phyloP scores from a whole-genome alignment of 35 echinoderm and acorn worm species.

The Lytechinus variegatus region DNA sequence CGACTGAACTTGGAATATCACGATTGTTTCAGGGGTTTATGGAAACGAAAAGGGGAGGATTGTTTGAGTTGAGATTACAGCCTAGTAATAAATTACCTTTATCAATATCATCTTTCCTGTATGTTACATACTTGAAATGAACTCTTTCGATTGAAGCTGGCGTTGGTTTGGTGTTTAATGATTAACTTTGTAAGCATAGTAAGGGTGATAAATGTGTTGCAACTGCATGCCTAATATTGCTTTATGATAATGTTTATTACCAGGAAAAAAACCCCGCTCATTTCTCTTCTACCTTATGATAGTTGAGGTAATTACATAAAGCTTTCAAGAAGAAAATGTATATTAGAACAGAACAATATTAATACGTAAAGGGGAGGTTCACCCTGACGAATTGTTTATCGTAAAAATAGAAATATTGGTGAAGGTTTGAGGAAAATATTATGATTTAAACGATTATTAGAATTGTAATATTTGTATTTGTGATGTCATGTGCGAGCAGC shows the following conservation, averaged over 20 bases:
- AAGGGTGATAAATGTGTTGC: constrained; percentile 1
- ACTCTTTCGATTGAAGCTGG: neutral
- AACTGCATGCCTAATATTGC: neutral
- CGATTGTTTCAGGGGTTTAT: neutral
- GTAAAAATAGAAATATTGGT: too few species aligned
- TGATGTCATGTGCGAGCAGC: too few species aligned
- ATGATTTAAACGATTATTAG: too few species aligned
- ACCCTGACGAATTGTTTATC: too few species aligned
- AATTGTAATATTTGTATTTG: too few species aligned
- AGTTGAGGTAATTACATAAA: neutral
- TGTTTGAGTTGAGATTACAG: constrained; percentile 1
- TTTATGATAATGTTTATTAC: constrained; percentile 15
- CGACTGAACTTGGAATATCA: neutral
- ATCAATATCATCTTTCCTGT: constrained; percentile 16
- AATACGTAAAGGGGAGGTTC: too few species aligned
- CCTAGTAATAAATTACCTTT: constrained; percentile 6
- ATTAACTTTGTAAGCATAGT: neutral
- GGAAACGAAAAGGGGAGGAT: constrained; percentile 21
- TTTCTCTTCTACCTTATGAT: neutral
- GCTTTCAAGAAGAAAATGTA: too few species aligned
- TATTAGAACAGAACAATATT: too few species aligned
- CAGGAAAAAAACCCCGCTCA: neutral
- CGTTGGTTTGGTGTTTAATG: neutral
- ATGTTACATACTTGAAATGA: neutral
- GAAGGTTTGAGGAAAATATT: too few species aligned